Percentiles rank a stretch among this genome's conserved stretches.
These are phyloP conservation scores for Stomatorhinus walkeri DNA, from an alignment of 2,797 vertebrate genomes.

Conservation along the genomic window DNA sequence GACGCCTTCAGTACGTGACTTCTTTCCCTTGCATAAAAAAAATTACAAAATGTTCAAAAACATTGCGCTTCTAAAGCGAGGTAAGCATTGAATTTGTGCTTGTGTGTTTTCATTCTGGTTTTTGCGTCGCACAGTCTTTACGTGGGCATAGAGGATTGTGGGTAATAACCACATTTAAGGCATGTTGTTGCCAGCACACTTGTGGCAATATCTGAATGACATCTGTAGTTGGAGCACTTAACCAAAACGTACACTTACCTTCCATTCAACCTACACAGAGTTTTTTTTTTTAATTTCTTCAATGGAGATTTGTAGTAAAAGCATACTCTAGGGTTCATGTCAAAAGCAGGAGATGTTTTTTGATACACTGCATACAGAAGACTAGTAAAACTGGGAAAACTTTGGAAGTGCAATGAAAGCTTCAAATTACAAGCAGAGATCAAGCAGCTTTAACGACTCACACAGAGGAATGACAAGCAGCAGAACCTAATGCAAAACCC, in stretches of 20 bases:
- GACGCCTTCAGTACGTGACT: background rate
- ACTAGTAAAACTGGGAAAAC: background rate
- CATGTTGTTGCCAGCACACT: background rate
- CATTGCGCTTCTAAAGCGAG: background rate
- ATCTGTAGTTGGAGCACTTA: background rate
- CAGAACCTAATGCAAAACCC: background rate
- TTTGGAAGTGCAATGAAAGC: background rate
- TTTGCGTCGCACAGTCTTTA: conserved; percentile 1
- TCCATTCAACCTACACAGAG: background rate
- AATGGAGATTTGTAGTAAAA: background rate
- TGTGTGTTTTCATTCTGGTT: background rate
- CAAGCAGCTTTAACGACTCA: background rate
- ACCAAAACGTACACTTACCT: conserved; percentile 8
- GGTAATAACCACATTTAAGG: conserved; percentile 6
- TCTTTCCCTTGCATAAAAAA: background rate
- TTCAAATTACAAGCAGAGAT: background rate
- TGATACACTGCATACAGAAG: background rate
- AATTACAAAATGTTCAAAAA: background rate
- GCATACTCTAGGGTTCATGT: background rate
- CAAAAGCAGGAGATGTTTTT: background rate
- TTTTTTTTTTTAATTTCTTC: background rate
- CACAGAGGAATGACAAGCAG: background rate
- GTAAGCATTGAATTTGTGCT: background rate
- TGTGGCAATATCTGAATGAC: background rate
- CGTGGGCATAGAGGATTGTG: background rate